A percentile compares a stretch with the other conserved stretches of the same genome.
Conservation (phyloP, 2,888 invertebrate species). For the Xanthia togata region DNA sequence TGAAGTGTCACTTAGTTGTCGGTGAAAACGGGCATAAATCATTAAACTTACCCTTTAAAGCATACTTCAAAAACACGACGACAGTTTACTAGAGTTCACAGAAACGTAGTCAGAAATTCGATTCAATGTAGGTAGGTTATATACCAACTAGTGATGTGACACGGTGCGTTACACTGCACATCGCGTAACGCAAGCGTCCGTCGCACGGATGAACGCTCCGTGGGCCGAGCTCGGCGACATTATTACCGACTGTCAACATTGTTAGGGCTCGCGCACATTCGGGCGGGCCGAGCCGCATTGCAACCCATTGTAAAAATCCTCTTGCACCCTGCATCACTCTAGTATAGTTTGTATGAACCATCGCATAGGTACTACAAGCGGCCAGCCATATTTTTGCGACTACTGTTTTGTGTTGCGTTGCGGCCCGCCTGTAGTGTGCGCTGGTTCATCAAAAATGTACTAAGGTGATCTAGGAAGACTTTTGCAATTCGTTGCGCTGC, state of each 20-base stretch:
- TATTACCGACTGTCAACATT: neutral
- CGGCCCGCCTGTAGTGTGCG: neutral
- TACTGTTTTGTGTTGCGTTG: neutral
- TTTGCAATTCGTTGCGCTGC: neutral
- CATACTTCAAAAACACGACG: neutral
- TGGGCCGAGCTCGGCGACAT: slow-evolving; percentile 2
- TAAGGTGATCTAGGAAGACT: neutral
- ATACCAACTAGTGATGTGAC: neutral
- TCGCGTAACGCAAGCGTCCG: neutral
- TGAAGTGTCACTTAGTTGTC: too few species aligned
- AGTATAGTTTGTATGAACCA: neutral
- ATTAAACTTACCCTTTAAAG: neutral
- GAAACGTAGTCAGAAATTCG: neutral
- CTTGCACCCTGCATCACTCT: too few species aligned
- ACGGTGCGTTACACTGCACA: neutral
- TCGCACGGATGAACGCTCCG: neutral
- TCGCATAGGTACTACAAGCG: neutral
- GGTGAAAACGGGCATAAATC: too few species aligned
- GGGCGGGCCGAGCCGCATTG: too few species aligned
- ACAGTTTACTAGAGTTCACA: neutral
- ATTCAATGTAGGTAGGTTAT: neutral
- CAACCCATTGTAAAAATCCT: neutral
- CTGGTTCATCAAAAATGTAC: neutral
- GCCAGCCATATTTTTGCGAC: neutral
- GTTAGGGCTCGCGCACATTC: neutral